phyloP scores from a whole-genome alignment of 1,140 invertebrate genomes.

The Agrypnia vestita region DNA sequence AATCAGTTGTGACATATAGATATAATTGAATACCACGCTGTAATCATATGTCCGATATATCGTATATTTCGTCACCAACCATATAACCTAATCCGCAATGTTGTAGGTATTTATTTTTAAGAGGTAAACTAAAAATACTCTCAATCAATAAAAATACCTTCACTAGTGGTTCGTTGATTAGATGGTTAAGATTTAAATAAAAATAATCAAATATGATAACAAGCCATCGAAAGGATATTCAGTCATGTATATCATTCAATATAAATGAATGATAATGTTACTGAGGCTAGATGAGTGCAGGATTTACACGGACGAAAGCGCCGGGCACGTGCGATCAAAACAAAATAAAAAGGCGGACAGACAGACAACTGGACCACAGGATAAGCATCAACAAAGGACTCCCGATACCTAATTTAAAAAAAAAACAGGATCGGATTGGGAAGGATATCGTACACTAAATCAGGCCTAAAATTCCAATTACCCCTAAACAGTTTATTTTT shows the following conservation, averaged over 20 bases:
- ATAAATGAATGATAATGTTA: background rate
- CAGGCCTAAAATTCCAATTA: background rate
- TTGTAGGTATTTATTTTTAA: too few relatives aligned
- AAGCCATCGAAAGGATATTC: too few relatives aligned
- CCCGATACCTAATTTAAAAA: constrained; percentile 10
- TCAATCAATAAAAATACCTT: too few relatives aligned
- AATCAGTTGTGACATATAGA: too few relatives aligned
- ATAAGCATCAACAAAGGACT: constrained; percentile 42
- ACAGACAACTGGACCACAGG: constrained; percentile 44
- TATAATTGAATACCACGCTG: too few relatives aligned
- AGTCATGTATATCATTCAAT: background rate
- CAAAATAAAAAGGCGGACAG: constrained; percentile 14
- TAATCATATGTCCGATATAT: too few relatives aligned
- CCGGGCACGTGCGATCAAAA: constrained; percentile 12
- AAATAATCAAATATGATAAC: too few relatives aligned
- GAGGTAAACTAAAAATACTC: too few relatives aligned
- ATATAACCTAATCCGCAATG: too few relatives aligned
- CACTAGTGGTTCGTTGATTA: too few relatives aligned
- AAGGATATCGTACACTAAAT: background rate
- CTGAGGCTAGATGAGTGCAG: background rate
- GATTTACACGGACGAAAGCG: constrained; percentile 34
- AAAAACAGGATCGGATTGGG: constrained; percentile 3
- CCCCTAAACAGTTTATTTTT: background rate
- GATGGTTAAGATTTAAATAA: too few relatives aligned
- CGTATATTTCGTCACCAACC: too few relatives aligned